Evolutionary conservation across 2,888 invertebrate genomes (phyloP).

Genomic region (Reticulitermes lucifugus): DNA sequence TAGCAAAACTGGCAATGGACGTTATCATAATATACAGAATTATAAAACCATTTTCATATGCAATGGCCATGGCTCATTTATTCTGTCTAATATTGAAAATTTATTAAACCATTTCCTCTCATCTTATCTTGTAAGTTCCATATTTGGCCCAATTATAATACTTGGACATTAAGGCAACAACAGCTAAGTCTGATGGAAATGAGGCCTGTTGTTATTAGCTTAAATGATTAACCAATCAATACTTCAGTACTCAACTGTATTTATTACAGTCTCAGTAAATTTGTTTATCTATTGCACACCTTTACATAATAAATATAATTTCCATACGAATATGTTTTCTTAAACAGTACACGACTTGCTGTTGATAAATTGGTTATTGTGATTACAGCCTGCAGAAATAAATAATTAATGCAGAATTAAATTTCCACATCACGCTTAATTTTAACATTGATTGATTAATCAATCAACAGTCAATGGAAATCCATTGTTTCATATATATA

Average conservation of each 20-base stretch:
- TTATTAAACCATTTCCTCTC: not conserved
- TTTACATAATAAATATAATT: not conserved
- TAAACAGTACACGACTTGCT: not conserved
- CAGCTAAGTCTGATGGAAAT: not conserved
- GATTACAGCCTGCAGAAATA: slow-evolving; percentile 14
- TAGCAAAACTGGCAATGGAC: not conserved
- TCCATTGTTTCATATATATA: slow-evolving; percentile 19
- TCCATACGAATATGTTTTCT: not conserved
- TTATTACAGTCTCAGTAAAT: not conserved
- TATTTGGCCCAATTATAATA: not conserved
- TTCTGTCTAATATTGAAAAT: not conserved
- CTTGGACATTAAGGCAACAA: not conserved
- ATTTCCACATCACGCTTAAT: slow-evolving; percentile 2
- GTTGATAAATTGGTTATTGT: slow-evolving; percentile 1
- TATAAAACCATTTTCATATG: slow-evolving; percentile 1
- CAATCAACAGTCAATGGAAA: slow-evolving; percentile 27
- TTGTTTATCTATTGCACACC: not conserved
- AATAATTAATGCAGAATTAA: not conserved
- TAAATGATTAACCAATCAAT: slow-evolving; percentile 12
- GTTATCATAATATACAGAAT: not conserved
- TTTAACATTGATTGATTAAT: slow-evolving; percentile 30
- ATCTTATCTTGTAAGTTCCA: not conserved
- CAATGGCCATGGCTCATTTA: not conserved
- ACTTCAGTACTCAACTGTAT: not conserved
- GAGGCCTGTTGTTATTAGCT: not conserved